Conservation (phyloP, 1,140 invertebrate genomes). For the Brachionus sp. region DNA sequence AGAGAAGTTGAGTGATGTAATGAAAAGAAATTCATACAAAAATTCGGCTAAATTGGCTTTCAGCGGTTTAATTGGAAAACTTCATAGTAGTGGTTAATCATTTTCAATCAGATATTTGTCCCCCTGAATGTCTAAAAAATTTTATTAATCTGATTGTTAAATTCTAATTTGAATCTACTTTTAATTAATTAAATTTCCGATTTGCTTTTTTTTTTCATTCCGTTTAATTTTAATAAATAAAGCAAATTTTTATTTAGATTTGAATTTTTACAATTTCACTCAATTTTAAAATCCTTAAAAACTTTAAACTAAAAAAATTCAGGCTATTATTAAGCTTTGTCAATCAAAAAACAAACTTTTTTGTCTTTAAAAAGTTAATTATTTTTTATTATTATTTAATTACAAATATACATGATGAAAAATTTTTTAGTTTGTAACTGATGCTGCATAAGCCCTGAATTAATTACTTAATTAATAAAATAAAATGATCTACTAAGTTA, state of each 20-base stretch:
- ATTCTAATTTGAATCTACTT: background rate
- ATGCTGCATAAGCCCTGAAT: too few species aligned
- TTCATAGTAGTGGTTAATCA: constrained; percentile 19
- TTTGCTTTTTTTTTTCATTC: constrained; percentile 10
- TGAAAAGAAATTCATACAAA: constrained; percentile 21
- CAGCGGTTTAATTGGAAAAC: constrained; percentile 10
- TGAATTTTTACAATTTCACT: background rate
- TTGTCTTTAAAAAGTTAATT: too few species aligned
- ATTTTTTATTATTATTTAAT: too few species aligned
- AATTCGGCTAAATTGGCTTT: constrained; percentile 33
- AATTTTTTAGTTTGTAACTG: too few species aligned
- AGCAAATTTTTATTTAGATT: background rate
- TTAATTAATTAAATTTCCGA: background rate
- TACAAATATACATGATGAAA: too few species aligned
- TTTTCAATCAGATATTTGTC: background rate
- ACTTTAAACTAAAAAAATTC: too few species aligned
- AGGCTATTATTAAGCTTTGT: too few species aligned
- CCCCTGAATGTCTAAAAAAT: background rate
- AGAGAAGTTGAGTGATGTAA: constrained; percentile 55
- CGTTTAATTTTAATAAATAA: background rate
- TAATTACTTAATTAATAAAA: too few species aligned
- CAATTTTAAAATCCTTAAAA: background rate
- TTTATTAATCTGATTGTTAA: background rate
- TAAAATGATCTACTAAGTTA: too few species aligned
- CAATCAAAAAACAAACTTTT: too few species aligned